Evolutionary conservation across 2,888 invertebrate genomes (phyloP), one percentile per base, ranked within the genome.

Genomic region (Protonemura montana): DNA sequence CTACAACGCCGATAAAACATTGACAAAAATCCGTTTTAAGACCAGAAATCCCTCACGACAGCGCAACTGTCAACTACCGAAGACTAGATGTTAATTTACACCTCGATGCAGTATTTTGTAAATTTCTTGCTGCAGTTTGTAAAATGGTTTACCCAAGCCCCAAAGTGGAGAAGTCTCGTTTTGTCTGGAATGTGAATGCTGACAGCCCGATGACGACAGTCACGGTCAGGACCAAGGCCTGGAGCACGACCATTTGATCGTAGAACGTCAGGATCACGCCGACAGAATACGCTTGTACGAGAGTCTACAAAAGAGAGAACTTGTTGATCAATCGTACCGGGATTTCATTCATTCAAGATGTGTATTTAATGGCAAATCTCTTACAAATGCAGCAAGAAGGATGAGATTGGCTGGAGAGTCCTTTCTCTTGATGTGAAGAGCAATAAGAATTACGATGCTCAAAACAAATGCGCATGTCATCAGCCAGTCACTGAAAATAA

Each of bases 151-250:
- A 96, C 96, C 95, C 95, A 90, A 95, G 95, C 90, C 95, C 95
- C 90, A 95, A 92, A 87, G 95, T 94, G 16, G 96, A 96, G 92
- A 97, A 97, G 91, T 98, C 97, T 85, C 94, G 93, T 90, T 97
- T 97, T 21, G 96, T 95, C 92, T 97, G 97, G 89, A 97, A 94
- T 0, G 97, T 97, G 92, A 95, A 97, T n/a, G 94, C 90, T 0
- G 97, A 97, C 86, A 98, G 93, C 0, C 95, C 94, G 88, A 94
- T 92, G 25, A 96, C 94, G 7, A 97, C 95, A 0, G 94, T 93
- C 87, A 96, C 92, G 0, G 97, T 98, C 87, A 97, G 92, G 0
- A 94, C 91, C 42, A 97, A 93, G 0, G 97, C 97, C 92, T 97
- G 95, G 27, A 97, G 91, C 2, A 97, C 97, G 77, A 96, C 93